A percentile compares a stretch with the other conserved stretches of the same genome.
Evolutionary conservation across 1,140 invertebrate species (phyloP).

Genomic region (Drosophila ambigua): DNA sequence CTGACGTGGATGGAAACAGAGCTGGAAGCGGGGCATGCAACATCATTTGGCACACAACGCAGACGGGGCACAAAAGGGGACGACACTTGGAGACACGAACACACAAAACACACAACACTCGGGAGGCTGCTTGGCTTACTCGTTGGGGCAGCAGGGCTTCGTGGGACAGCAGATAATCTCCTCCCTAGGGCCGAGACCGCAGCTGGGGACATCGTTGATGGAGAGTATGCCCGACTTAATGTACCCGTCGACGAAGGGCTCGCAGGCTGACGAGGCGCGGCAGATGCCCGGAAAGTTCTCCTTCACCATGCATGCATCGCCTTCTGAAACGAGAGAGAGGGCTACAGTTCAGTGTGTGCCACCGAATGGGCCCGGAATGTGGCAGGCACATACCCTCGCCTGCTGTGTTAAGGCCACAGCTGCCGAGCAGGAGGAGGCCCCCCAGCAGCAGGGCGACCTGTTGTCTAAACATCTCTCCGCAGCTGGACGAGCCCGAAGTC

Average conservation of each 20-base stretch:
- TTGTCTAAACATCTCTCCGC: too few species aligned
- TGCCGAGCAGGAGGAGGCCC: too few species aligned
- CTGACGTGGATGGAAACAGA: background rate
- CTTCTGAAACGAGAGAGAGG: conserved; percentile 24
- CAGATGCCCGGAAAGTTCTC: conserved; percentile 40
- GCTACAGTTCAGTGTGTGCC: background rate
- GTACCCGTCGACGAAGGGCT: conserved; percentile 48
- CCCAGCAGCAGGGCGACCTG: too few species aligned
- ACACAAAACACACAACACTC: too few species aligned
- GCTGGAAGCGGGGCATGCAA: conserved; percentile 28
- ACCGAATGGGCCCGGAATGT: too few species aligned
- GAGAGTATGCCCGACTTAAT: conserved; percentile 39
- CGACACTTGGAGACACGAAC: background rate
- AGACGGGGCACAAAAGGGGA: conserved; percentile 19
- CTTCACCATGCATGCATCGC: conserved; percentile 44
- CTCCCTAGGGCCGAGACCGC: conserved; percentile 52
- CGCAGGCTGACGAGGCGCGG: conserved; percentile 37
- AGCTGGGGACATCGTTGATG: conserved; percentile 46
- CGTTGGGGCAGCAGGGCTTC: conserved; percentile 43
- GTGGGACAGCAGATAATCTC: conserved; percentile 75
- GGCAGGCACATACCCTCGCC: background rate
- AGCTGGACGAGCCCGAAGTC: too few species aligned
- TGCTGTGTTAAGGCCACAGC: too few species aligned
- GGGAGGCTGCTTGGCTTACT: conserved; percentile 11
- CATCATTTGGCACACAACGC: conserved; percentile 34